Conservation (phyloP, 1,140 invertebrate species). For the Paraescarpia echinospica region DNA sequence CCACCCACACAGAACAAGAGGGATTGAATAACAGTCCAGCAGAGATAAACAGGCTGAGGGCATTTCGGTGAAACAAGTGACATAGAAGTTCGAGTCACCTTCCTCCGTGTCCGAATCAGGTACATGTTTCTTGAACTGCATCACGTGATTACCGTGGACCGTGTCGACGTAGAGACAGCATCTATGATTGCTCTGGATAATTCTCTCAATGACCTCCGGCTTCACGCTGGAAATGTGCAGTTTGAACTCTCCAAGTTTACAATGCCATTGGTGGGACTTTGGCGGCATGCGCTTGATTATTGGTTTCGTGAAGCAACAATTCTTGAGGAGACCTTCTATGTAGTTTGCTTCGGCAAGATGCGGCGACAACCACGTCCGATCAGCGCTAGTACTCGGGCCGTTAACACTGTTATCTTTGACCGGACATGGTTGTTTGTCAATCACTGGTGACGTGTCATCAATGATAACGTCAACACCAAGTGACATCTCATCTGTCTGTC, state of each 20-base stretch:
- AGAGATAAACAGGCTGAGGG: conserved; percentile 25
- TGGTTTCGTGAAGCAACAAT: neutral
- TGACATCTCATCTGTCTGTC: neutral
- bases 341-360: neutral
- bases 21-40: conserved; percentile 15
- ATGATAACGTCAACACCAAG: neutral
- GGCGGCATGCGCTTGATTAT: neutral
- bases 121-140: neutral
- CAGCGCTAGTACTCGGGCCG: neutral
- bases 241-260: neutral
- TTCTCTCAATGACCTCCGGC: neutral
- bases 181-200: neutral
- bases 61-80: conserved; percentile 36
- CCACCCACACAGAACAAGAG: conserved; percentile 36
- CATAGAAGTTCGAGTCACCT: conserved; percentile 19
- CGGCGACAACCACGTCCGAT: neutral
- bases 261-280: neutral
- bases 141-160: neutral
- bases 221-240: neutral
- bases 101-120: neutral
- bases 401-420: neutral
- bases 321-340: neutral
- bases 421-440: neutral
- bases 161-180: neutral
- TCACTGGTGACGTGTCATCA: neutral